Evolutionary conservation across 2,797 vertebrate genomes (phyloP).

Genomic region (Tapera naevia): DNA sequence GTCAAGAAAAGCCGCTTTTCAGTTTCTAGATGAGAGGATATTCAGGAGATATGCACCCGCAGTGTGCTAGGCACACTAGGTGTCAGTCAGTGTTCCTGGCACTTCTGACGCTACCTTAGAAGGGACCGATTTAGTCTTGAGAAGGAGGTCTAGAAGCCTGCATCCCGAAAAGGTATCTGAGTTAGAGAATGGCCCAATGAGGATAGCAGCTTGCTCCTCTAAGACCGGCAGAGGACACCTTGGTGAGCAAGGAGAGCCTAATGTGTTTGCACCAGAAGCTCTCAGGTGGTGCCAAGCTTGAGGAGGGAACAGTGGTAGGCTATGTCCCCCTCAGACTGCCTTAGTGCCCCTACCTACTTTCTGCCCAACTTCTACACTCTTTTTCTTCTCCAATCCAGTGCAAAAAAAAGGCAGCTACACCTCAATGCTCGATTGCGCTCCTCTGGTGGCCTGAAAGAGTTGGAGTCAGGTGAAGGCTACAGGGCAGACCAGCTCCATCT

Average conservation of each 20-base stretch:
- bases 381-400: background rate
- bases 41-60: background rate
- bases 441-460: background rate
- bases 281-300: background rate
- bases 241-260: background rate
- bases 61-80: accelerated
- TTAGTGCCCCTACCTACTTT: background rate
- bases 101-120: background rate
- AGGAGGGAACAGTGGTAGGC: background rate
- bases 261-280: background rate
- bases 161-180: background rate
- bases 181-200: background rate
- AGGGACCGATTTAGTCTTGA: background rate
- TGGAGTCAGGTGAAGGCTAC: background rate
- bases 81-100: accelerated
- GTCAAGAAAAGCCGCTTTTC: background rate
- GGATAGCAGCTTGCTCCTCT: background rate
- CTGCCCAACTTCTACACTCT: background rate
- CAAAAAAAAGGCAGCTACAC: background rate
- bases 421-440: accelerated
- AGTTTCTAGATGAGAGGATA: constrained; percentile 26
- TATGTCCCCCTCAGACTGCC: background rate
- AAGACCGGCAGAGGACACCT: background rate
- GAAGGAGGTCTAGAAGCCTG: background rate
- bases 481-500: background rate